Conservation (phyloP, 2,888 invertebrate genomes). For the Eulithis testata region DNA sequence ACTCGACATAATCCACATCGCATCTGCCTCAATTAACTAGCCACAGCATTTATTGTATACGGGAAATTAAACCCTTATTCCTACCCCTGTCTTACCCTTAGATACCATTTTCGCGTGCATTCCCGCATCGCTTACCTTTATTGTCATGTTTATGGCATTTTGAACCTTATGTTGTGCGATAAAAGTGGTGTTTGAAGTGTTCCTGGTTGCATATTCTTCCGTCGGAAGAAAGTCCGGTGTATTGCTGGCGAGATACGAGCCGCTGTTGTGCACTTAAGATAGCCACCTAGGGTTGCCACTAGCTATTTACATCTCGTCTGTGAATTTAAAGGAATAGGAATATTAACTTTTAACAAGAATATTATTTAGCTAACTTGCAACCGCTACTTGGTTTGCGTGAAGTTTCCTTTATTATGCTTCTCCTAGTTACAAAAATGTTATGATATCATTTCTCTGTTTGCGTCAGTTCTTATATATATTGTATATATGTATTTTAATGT, state of each 20-base stretch:
- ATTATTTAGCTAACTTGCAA: no score
- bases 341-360: no score
- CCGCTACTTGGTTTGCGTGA: no score
- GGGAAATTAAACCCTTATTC: constrained; percentile 67
- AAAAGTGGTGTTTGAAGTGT: constrained; percentile 50
- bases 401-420: no score
- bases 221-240: constrained; percentile 58
- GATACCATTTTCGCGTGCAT: constrained; percentile 60
- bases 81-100: constrained; percentile 45
- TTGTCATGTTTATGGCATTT: constrained; percentile 46
- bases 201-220: constrained; percentile 51
- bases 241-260: constrained; percentile 61
- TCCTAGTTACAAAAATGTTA: no score
- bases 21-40: constrained; percentile 63
- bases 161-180: constrained; percentile 45
- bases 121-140: constrained; percentile 50
- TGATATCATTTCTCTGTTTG: no score
- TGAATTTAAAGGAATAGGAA: not conserved
- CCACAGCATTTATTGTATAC: constrained; percentile 50
- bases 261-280: constrained; percentile 66
- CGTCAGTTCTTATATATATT: no score
- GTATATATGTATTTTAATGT: no score
- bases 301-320: constrained; percentile 32
- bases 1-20: constrained; percentile 61
- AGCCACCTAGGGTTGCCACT: constrained; percentile 56